Base-by-base conservation (phyloP, 2,888 invertebrate species). In the Hypena proboscidalis region DNA sequence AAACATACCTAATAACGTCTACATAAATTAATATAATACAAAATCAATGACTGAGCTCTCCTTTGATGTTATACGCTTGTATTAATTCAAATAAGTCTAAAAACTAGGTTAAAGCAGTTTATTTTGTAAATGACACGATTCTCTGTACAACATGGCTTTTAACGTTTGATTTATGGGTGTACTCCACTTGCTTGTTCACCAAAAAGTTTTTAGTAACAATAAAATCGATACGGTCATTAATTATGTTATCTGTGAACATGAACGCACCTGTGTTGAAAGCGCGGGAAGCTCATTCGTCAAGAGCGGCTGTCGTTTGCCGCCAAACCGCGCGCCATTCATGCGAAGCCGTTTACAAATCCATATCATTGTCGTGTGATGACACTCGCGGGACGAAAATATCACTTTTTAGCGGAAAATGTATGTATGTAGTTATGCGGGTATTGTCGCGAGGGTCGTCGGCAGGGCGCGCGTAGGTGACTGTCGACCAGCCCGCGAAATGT, bases 201-300 rank as follows among this genome's bases (percentile, higher is more conserved):
- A 53, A 62, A 61, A 63, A 62, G 46, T 56, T 58, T 46, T 35
- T 46, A 36, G 45, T 42, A 44, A 58, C 44, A 54, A 60, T 59
- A 58, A 52, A 46, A 55, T 58, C 61, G 49, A 63, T 58, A 58
- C 51, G 67, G 64, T 75, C 77, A 78, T 78, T 69, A 71, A 67
- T 68, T 70, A 65, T 66, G 66, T 79, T 81, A 75, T 69, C 67
- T 74, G 63, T 74, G 72, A 74, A 83, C 77, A 75, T 79, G 82
- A 84, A 87, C 88, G 85, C 86, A 88, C 89, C 88, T 88, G 85
- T 80, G 80, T 74, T 65, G 66, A 81, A 83, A 80, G 75, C 79
- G 86, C 83, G 86, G 79, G 80, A 84, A 77, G 74, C 69, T 82
- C 87, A 88, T 87, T 82, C 79, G 87, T 89, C 88, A 87, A 73